Base-by-base conservation (phyloP, 2,113 vertebrate species). In the Cinclus mexicanus region DNA sequence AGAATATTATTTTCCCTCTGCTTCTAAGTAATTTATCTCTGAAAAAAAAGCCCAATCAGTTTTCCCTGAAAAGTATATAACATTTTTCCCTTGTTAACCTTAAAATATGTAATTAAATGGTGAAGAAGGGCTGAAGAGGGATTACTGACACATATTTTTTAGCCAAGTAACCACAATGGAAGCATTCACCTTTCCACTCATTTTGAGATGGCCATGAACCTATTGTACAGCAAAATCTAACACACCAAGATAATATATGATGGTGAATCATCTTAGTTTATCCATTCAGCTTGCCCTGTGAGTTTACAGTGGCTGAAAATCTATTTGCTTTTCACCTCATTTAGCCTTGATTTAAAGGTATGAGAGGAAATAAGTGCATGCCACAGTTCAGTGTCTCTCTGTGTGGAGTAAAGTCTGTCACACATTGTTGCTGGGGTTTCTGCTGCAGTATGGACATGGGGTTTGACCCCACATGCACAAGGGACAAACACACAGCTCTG, bases 341-440 rank as follows among this genome's bases (percentile, higher is more conserved):
- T 96, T 92, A 92, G 90, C 88, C 72, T 94, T 96, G 92, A 95
- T 96, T 94, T 97, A 97, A 59, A 53, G 88, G 23, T 50, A 33
- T 81, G 92, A 59, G 76, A 93, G 76, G 56, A 95, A 80, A 67
- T 89, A 80, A 96, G 90, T 56, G 76, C 80, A 60, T 71, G 68
- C 64, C 64, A 42, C 70, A 78, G 23, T 46, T 95, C 92, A 83
- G 1, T 42, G 68, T 70, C 67, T 67, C 67, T 87, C 52, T 55
- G 0, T 22, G 5, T 11, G 39, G 79, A 85, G 26, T 22, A 87
- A 75, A 88, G 47, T 7, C 23, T 31, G 22, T 56, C 55, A 42
- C 35, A 80, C 26, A 3, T 31, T 9, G 46, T 3, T 64, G 74
- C 81, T 76, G 61, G 39, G 21, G 33, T 25, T 89, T 83, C 70